Evolutionary conservation across 2,797 vertebrate species (phyloP).

Genomic region (Aulostomus chinensis): DNA sequence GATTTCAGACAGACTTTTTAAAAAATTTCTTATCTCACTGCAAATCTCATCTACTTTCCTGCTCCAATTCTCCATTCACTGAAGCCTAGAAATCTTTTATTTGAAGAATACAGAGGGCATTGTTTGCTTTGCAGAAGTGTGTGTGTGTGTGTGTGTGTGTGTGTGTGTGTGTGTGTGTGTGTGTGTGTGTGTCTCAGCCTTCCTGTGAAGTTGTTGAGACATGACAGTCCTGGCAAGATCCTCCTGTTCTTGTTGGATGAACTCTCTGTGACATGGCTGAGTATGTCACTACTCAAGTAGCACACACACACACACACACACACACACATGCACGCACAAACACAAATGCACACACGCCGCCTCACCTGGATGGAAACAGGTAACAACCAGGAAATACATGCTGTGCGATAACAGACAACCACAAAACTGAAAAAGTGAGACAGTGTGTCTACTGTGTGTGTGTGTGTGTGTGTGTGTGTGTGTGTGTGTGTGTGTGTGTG

Average conservation of each 20-base stretch:
- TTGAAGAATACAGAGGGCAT: constrained; percentile 44
- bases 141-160: constrained; percentile 8
- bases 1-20: constrained; percentile 16
- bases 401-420: constrained; percentile 37
- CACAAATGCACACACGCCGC: constrained; percentile 11
- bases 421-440: constrained; percentile 28
- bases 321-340: constrained; percentile 15
- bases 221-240: constrained; percentile 85
- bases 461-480: constrained; percentile 15
- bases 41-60: constrained; percentile 9
- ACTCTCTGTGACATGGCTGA: constrained; percentile 89
- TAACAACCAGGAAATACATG: constrained; percentile 52
- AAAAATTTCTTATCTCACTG: constrained; percentile 20
- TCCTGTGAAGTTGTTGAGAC: constrained; percentile 86
- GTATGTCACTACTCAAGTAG: constrained; percentile 76
- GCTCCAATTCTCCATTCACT: constrained; percentile 4
- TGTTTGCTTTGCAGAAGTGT: constrained; percentile 34
- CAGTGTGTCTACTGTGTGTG: constrained; percentile 25
- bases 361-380: constrained; percentile 42
- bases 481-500: constrained; percentile 4
- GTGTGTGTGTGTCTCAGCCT: constrained; percentile 33
- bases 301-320: constrained; percentile 27
- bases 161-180: constrained; percentile 17
- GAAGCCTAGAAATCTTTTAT: constrained; percentile 9
- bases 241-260: constrained; percentile 84